phyloP scores from a whole-genome alignment of 2,113 vertebrate genomes.

The Marcusenius ussheri region DNA sequence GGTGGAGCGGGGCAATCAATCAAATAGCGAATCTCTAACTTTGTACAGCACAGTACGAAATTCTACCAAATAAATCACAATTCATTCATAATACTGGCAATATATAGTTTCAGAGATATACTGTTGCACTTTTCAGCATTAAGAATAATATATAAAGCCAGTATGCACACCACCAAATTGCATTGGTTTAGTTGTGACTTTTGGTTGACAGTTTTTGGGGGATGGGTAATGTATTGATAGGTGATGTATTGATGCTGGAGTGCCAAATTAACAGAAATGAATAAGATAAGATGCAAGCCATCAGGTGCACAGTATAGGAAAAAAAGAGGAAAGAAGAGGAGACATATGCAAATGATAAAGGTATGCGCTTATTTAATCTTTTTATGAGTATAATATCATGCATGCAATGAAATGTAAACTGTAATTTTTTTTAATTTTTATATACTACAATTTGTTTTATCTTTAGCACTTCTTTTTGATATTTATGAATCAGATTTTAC shows the following conservation, averaged over 20 bases:
- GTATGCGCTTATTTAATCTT: neutral
- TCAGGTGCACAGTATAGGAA: too few species aligned
- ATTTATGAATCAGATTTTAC: neutral
- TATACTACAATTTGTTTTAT: neutral
- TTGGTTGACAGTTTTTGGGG: neutral
- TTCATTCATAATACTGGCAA: neutral
- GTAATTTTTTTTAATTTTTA: neutral
- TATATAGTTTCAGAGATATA: neutral
- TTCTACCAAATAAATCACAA: neutral
- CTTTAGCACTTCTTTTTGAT: neutral
- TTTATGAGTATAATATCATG: neutral
- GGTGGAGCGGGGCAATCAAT: neutral
- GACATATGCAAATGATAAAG: too few species aligned
- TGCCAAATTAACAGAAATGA: neutral
- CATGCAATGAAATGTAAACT: neutral
- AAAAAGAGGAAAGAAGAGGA: too few species aligned
- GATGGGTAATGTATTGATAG: neutral
- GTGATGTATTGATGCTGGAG: neutral
- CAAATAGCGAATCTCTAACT: neutral
- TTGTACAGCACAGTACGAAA: neutral
- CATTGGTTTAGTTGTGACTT: neutral
- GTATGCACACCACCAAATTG: neutral
- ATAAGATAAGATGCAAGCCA: neutral
- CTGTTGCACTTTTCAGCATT: neutral
- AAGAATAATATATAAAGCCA: neutral